A percentile compares a stretch with the other conserved stretches of the same genome.
These are phyloP conservation scores for Triplophysa tibetana DNA, from an alignment of 2,113 vertebrate species.

Conservation along the genomic window DNA sequence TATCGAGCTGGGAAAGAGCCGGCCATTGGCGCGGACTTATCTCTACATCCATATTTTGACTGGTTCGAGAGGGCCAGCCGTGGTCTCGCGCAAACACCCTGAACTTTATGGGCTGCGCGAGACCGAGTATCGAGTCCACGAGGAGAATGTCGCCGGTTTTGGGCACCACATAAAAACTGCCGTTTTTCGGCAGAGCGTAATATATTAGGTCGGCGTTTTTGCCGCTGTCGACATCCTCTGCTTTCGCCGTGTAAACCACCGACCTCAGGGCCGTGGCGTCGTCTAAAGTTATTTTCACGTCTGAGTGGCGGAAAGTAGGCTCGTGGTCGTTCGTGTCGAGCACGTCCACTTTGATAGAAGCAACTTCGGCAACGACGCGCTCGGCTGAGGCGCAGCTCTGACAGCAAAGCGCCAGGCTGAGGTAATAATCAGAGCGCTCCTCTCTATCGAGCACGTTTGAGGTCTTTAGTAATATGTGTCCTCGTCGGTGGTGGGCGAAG, in stretches of 20 bases:
- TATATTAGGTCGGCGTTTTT: conserved; percentile 84
- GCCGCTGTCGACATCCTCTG: conserved; percentile 80
- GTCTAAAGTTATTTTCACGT: conserved; percentile 75
- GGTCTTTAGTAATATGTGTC: conserved; percentile 79
- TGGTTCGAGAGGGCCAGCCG: conserved; percentile 80
- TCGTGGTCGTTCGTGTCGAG: conserved; percentile 87
- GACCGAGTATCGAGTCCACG: conserved; percentile 83
- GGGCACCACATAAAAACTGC: conserved; percentile 84
- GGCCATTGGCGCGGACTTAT: conserved; percentile 76
- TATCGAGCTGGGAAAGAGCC: conserved; percentile 25
- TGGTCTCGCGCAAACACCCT: conserved; percentile 81
- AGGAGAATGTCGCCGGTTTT: conserved; percentile 84
- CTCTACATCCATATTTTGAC: conserved; percentile 73
- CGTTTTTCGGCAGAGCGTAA: conserved; percentile 77
- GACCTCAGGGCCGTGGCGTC: conserved; percentile 81
- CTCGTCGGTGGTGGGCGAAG: conserved; percentile 79
- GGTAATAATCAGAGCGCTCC: conserved; percentile 71
- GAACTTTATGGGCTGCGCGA: conserved; percentile 74
- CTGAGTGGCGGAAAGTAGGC: conserved; percentile 71
- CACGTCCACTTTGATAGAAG: conserved; percentile 79
- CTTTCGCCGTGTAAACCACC: conserved; percentile 74
- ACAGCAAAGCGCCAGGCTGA: conserved; percentile 78
- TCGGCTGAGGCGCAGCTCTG: conserved; percentile 60
- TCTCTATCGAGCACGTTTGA: conserved; percentile 79
- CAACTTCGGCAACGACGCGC: conserved; percentile 67